These are phyloP conservation scores for Caradrina kadenii DNA, from an alignment of 2,888 invertebrate species.

Conservation along the genomic window DNA sequence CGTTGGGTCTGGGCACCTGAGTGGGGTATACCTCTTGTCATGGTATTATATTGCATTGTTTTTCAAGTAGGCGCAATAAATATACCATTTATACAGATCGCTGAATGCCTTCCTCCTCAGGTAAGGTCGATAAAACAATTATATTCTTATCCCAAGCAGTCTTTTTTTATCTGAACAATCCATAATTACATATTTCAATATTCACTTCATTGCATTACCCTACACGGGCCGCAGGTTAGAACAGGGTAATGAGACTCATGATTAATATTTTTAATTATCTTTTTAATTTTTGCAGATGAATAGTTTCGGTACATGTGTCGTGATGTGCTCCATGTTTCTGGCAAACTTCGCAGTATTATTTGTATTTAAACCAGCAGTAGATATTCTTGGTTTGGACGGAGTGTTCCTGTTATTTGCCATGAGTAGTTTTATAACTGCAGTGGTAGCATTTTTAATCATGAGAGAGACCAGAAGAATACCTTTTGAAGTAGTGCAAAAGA, in stretches of 20 bases:
- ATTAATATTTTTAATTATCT: too few species aligned
- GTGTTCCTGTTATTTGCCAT: conserved; percentile 75
- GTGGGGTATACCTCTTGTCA: conserved; percentile 73
- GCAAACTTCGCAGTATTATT: conserved; percentile 67
- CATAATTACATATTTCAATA: too few species aligned
- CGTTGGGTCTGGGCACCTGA: conserved; percentile 70
- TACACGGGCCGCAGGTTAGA: too few species aligned
- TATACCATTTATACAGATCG: conserved; percentile 69
- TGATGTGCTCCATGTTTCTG: conserved; percentile 57
- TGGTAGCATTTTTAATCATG: conserved; percentile 69
- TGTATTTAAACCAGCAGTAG: conserved; percentile 61
- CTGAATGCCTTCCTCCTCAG: conserved; percentile 69
- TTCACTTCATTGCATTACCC: too few species aligned
- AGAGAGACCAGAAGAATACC: conserved; percentile 80
- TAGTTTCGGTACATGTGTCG: conserved; percentile 63
- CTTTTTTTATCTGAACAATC: background rate
- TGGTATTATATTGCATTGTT: conserved; percentile 71
- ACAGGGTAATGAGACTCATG: too few species aligned
- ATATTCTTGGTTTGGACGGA: conserved; percentile 73
- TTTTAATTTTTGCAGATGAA: conserved; percentile 70
- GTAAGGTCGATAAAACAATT: conserved; percentile 61
- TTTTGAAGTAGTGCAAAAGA: conserved; percentile 69
- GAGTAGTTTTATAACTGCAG: conserved; percentile 65
- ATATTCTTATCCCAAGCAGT: too few species aligned
- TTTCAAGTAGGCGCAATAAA: conserved; percentile 76